A percentile compares a stretch with the other conserved stretches of the same genome.
Conservation (phyloP, 2,797 vertebrate species). For the Schizopygopsis malacanthus region DNA sequence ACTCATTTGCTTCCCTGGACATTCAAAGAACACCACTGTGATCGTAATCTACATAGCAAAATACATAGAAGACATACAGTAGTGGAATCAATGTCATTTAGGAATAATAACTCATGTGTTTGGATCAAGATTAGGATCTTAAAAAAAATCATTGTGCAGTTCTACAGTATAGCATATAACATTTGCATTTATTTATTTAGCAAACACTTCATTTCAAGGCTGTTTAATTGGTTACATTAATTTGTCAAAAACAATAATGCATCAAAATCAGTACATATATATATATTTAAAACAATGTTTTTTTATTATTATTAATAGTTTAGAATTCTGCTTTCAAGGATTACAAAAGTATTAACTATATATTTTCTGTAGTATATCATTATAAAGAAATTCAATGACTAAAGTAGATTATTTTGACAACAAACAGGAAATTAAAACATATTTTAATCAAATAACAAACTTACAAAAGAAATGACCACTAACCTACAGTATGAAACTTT, state of each 20-base stretch:
- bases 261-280: background rate
- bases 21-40: background rate
- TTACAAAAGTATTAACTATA: background rate
- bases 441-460: background rate
- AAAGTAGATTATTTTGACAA: background rate
- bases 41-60: background rate
- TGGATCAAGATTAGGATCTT: background rate
- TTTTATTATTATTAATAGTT: background rate
- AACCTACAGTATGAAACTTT: too few relatives aligned
- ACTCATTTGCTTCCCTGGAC: background rate
- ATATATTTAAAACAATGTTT: background rate
- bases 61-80: too few relatives aligned
- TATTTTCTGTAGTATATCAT: too few relatives aligned
- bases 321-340: background rate
- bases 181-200: background rate
- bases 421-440: background rate
- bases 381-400: background rate
- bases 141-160: background rate
- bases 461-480: too few relatives aligned
- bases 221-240: background rate
- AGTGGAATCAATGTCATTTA: background rate
- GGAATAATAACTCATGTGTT: background rate
- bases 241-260: background rate
- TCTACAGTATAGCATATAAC: background rate
- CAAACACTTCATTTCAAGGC: background rate